Evolutionary conservation across 1,140 invertebrate species (phyloP), one percentile per base, ranked within the genome.

Genomic region (Ylistrum balloti): DNA sequence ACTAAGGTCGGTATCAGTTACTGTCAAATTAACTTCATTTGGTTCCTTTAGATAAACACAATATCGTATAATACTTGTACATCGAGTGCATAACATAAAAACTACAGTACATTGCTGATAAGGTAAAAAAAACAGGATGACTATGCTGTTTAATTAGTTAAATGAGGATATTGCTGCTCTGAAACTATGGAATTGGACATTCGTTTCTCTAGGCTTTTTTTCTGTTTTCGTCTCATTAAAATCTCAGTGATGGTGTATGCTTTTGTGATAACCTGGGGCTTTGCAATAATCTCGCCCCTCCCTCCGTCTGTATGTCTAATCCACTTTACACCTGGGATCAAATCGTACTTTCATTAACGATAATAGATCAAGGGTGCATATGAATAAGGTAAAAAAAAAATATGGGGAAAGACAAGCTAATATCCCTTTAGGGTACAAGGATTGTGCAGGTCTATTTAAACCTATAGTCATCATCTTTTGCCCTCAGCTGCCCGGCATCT

Each of bases 21-120:
- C 17, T 74, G 56, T 74, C 56, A 74, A 74, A 74, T 74, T 74
- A 74, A 74, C 56, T 74, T 74, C 56, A 74, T 74, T 74, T 74
- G 56, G 56, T 74, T 74, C 56, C 56, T n/a, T 74, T 3, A n/a
- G 56, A 74, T 74, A 74, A 28, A 74, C 5, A 74, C 11, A 74
- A 28, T 22, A 28, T 28, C 11, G 3, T 74, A 74, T 74, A 74
- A 74, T 74, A 17, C 56, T 74, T 28, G 56, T 28, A n/a, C 56
- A 28, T 74, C 11, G 56, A 74, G 56, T 74, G 56, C 56, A 74
- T 74, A 3, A n/a, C 56, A 9, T 74, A 5, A n/a, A 74, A 48
- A 5, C 5, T 38, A 74, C 56, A 28, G 56, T 74, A 74, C 56
- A 74, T 74, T 74, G n/a, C 56, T 28, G 56, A 74, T 74, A 74